phyloP scores from a whole-genome alignment of 2,888 invertebrate species.

The Ceraclea dissimilis region DNA sequence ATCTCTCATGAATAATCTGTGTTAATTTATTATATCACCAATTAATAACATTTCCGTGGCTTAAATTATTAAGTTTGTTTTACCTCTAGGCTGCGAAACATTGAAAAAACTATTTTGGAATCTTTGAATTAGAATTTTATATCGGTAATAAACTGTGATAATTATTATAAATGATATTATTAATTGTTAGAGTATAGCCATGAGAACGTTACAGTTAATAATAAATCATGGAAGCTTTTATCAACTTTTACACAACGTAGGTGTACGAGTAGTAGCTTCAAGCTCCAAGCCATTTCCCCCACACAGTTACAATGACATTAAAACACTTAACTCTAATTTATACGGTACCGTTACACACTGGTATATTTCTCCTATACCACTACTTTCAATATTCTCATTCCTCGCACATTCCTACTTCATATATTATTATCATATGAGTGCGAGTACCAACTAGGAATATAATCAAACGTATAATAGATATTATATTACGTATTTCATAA shows the following conservation, averaged over 20 bases:
- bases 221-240: conserved; percentile 14
- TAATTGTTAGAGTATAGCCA: background rate
- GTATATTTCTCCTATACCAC: background rate
- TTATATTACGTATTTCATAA: background rate
- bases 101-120: too few species aligned
- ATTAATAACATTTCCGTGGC: too few species aligned
- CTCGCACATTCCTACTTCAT: background rate
- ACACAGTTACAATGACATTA: conserved; percentile 24
- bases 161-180: background rate
- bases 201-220: conserved; percentile 4
- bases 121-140: too few species aligned
- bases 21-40: too few species aligned
- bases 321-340: conserved; percentile 25
- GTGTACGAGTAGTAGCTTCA: background rate
- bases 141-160: background rate
- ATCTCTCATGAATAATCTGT: too few species aligned
- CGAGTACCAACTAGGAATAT: too few species aligned
- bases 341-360: conserved; percentile 17
- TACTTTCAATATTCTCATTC: conserved; percentile 6
- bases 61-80: too few species aligned
- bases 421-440: background rate
- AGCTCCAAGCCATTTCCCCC: conserved; percentile 11
- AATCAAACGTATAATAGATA: background rate
- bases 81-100: too few species aligned
- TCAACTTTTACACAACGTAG: conserved; percentile 14